Conservation (phyloP, 2,113 vertebrate species). For the Laterallus jamaicensis region DNA sequence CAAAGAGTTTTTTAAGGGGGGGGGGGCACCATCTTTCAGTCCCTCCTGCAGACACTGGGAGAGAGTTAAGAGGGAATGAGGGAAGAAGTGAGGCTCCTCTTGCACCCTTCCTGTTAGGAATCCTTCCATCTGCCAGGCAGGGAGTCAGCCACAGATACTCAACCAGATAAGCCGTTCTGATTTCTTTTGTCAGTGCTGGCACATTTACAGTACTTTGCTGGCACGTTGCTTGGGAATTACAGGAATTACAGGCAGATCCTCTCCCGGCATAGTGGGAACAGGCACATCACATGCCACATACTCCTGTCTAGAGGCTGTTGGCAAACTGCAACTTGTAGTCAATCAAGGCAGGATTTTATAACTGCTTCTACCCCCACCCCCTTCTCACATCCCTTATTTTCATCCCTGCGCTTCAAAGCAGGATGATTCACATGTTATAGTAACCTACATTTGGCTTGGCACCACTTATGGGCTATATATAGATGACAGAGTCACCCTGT, state of each 20-base stretch:
- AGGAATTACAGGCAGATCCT: constrained; percentile 5
- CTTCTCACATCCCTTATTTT: neutral
- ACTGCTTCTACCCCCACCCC: constrained; percentile 8
- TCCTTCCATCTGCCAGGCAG: neutral
- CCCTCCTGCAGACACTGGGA: neutral
- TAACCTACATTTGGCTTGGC: constrained; percentile 62
- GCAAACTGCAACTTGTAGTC: neutral
- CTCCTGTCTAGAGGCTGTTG: neutral
- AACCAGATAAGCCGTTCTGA: neutral
- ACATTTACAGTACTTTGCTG: neutral
- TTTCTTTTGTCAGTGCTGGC: neutral
- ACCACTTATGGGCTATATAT: constrained; percentile 19
- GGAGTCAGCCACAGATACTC: neutral
- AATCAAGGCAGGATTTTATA: constrained; percentile 15
- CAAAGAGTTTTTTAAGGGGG: neutral
- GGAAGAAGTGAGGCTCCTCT: neutral
- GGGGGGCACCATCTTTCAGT: neutral
- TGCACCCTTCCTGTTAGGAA: neutral
- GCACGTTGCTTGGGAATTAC: neutral
- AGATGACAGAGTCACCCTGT: neutral
- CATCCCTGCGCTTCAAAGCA: neutral
- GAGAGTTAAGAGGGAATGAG: neutral
- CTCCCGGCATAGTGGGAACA: neutral
- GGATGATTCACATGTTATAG: constrained; percentile 42
- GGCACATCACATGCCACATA: neutral